Percentiles rank a stretch among this genome's conserved stretches.
Evolutionary conservation across 2,888 invertebrate species (phyloP).

Genomic region (Leucozona laternaria): DNA sequence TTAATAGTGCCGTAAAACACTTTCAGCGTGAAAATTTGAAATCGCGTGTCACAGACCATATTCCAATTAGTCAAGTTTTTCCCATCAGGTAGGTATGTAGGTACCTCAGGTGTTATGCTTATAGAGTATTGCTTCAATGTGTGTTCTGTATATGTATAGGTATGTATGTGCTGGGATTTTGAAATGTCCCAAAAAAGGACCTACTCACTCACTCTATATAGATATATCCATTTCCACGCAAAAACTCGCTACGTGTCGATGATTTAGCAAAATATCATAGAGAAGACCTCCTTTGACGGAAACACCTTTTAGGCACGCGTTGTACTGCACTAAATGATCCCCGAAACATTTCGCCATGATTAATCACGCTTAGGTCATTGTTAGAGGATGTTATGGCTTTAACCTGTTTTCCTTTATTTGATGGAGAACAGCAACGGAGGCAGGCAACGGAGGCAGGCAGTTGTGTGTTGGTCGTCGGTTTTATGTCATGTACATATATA

Average conservation of each 20-base stretch:
- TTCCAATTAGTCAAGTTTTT: conserved; percentile 74
- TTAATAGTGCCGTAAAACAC: conserved; percentile 61
- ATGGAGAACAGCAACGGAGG: too few relatives aligned
- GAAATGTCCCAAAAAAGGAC: conserved; percentile 30
- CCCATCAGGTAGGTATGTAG: conserved; percentile 28
- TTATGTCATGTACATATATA: not conserved
- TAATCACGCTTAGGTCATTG: conserved; percentile 73
- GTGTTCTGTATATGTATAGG: conserved; percentile 32
- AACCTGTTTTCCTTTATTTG: conserved; percentile 29
- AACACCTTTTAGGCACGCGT: conserved; percentile 74
- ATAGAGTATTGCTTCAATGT: conserved; percentile 15
- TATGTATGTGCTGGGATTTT: conserved; percentile 4
- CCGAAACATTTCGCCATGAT: conserved; percentile 69
- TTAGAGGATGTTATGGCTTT: conserved; percentile 42
- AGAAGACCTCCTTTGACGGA: conserved; percentile 47
- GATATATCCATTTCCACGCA: not conserved
- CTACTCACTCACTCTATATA: not conserved
- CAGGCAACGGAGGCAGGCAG: too few relatives aligned
- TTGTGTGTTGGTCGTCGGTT: too few relatives aligned
- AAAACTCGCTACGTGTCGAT: conserved; percentile 71
- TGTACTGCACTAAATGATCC: conserved; percentile 61
- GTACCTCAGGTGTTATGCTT: conserved; percentile 47
- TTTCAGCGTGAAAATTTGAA: conserved; percentile 68
- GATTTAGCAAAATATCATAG: conserved; percentile 65
- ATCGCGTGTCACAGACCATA: conserved; percentile 72